Evolutionary conservation across 2,113 vertebrate species (phyloP).

Genomic region (Pycnonotus jocosus): DNA sequence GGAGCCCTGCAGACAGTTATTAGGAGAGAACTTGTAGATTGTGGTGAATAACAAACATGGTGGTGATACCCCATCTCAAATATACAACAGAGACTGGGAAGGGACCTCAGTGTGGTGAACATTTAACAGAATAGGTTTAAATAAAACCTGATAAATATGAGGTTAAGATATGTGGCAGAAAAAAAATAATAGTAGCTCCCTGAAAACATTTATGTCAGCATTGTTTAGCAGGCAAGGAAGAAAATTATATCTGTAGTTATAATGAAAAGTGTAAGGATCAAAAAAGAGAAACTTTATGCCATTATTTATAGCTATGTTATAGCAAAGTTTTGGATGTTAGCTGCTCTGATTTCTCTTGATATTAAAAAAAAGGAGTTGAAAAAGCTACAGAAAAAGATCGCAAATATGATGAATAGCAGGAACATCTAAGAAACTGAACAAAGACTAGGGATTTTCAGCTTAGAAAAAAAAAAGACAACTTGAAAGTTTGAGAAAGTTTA

Average conservation of each 20-base stretch:
- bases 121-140: not conserved
- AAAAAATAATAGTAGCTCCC: not conserved
- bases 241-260: not conserved
- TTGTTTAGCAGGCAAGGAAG: not conserved
- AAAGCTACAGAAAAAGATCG: not conserved
- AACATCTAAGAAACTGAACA: not conserved
- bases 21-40: not conserved
- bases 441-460: not conserved
- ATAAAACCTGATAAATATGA: not conserved
- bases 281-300: not conserved
- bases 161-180: not conserved
- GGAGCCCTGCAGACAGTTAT: not conserved
- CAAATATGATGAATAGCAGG: not conserved
- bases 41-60: not conserved
- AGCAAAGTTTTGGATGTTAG: not conserved
- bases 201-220: not conserved
- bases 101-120: not conserved
- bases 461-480: not conserved
- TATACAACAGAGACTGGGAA: not conserved
- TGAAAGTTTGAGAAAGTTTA: not conserved
- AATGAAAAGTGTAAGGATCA: not conserved
- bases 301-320: not conserved
- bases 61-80: not conserved
- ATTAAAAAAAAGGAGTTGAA: not conserved
- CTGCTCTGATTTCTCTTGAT: not conserved